phyloP scores from a whole-genome alignment of 1,140 invertebrate genomes.

The Pseudachorutes palmiensis region DNA sequence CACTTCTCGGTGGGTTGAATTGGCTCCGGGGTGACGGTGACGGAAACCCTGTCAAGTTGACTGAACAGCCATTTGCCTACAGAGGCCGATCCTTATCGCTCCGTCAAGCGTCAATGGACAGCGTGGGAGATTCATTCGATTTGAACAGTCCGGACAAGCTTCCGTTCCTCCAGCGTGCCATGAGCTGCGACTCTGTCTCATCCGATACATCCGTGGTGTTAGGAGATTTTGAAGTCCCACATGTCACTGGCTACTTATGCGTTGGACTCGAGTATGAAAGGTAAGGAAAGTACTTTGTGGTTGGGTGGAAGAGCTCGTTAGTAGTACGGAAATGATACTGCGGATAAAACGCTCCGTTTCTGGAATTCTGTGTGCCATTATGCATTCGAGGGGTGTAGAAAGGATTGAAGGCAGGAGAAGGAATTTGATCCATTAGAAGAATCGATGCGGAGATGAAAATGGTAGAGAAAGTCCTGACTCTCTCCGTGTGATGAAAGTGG shows the following conservation, averaged over 20 bases:
- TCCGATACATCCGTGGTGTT: constrained; percentile 69
- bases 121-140: constrained; percentile 32
- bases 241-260: constrained; percentile 64
- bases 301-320: too few species aligned
- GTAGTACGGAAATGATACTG: too few species aligned
- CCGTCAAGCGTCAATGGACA: constrained; percentile 33
- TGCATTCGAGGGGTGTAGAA: neutral
- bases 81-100: constrained; percentile 33
- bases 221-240: constrained; percentile 57
- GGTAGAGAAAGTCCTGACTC: too few species aligned
- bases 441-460: too few species aligned
- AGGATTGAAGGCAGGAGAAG: too few species aligned
- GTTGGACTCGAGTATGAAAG: constrained; percentile 69
- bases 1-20: neutral
- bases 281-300: constrained; percentile 45
- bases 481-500: too few species aligned
- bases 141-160: constrained; percentile 38
- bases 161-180: constrained; percentile 53
- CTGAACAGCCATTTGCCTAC: neutral
- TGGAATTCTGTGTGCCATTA: too few species aligned
- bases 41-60: neutral
- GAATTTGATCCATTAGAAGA: too few species aligned
- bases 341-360: too few species aligned
- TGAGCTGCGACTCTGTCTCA: constrained; percentile 72
- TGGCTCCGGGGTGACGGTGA: neutral